A percentile compares a stretch with the other conserved stretches of the same genome.
Evolutionary conservation across 1,140 invertebrate genomes (phyloP).

Genomic region (Apis cerana): DNA sequence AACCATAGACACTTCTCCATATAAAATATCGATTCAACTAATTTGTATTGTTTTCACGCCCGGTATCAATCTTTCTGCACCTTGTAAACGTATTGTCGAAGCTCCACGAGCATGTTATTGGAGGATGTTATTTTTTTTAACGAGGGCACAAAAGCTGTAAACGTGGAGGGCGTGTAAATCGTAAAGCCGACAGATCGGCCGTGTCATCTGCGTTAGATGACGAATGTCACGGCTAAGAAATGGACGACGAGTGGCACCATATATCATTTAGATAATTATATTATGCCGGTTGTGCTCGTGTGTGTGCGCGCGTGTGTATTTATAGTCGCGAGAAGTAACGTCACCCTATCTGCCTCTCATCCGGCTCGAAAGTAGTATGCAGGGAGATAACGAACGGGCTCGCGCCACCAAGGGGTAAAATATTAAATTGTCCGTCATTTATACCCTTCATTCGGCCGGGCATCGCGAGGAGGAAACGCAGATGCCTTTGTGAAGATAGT

Average conservation of each 20-base stretch:
- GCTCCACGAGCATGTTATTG: too few species aligned
- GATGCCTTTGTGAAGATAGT: conserved; percentile 30
- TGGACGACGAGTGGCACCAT: conserved; percentile 65
- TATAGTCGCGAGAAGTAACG: conserved; percentile 62
- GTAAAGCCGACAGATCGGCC: conserved; percentile 57
- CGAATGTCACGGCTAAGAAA: conserved; percentile 70
- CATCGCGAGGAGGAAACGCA: conserved; percentile 36
- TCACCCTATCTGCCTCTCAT: conserved; percentile 58
- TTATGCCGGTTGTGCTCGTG: conserved; percentile 69
- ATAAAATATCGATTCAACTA: too few species aligned
- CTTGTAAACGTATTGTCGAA: too few species aligned
- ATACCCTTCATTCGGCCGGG: conserved; percentile 41
- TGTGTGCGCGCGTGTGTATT: conserved; percentile 51
- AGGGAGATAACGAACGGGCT: conserved; percentile 55
- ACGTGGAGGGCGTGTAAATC: conserved; percentile 21
- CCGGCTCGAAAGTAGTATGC: conserved; percentile 40
- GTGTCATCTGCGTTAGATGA: conserved; percentile 70
- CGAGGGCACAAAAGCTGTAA: conserved; percentile 2
- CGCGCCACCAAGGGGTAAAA: conserved; percentile 55
- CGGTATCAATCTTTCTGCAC: too few species aligned
- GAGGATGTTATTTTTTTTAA: not conserved
- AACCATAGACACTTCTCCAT: too few species aligned
- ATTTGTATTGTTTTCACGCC: too few species aligned
- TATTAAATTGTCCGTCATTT: conserved; percentile 64
- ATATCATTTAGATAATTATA: conserved; percentile 78